Conservation (phyloP, 2,888 invertebrate species). For the Drosophila merina region DNA sequence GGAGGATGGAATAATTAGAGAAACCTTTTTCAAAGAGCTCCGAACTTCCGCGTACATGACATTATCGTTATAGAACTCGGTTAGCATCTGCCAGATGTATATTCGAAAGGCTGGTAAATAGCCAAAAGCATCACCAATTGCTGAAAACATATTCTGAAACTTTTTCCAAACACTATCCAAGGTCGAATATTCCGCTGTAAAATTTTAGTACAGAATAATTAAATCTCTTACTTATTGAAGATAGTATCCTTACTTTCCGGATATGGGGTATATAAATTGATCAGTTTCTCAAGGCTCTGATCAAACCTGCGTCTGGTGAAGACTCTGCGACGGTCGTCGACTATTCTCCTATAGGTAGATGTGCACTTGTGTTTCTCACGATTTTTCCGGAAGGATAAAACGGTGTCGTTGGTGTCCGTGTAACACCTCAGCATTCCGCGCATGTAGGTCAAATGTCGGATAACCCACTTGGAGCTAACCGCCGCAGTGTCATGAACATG, state of each 20-base stretch:
- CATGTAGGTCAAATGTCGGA: constrained; percentile 85
- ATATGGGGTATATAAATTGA: constrained; percentile 86
- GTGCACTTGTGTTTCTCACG: constrained; percentile 61
- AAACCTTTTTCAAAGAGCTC: constrained; percentile 49
- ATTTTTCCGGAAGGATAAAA: constrained; percentile 65
- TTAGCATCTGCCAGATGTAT: constrained; percentile 85
- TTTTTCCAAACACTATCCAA: constrained; percentile 84
- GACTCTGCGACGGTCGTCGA: constrained; percentile 82
- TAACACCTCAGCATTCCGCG: constrained; percentile 77
- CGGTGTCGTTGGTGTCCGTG: constrained; percentile 42
- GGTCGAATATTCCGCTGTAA: constrained; percentile 77
- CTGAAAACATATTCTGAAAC: constrained; percentile 85
- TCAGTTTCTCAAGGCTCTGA: constrained; percentile 84
- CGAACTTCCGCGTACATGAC: constrained; percentile 87
- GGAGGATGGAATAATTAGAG: neutral
- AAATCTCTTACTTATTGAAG: too few species aligned
- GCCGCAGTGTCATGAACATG: constrained; percentile 85
- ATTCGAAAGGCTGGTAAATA: constrained; percentile 86
- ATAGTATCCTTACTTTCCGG: constrained; percentile 81
- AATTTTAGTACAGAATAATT: neutral
- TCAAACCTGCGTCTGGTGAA: constrained; percentile 85
- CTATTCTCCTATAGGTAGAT: constrained; percentile 66
- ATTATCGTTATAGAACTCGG: constrained; percentile 86
- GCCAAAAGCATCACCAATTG: constrained; percentile 84
- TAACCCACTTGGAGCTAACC: constrained; percentile 85